Base-by-base conservation (phyloP, 2,113 vertebrate genomes). In the Miniopterus natalensis region DNA sequence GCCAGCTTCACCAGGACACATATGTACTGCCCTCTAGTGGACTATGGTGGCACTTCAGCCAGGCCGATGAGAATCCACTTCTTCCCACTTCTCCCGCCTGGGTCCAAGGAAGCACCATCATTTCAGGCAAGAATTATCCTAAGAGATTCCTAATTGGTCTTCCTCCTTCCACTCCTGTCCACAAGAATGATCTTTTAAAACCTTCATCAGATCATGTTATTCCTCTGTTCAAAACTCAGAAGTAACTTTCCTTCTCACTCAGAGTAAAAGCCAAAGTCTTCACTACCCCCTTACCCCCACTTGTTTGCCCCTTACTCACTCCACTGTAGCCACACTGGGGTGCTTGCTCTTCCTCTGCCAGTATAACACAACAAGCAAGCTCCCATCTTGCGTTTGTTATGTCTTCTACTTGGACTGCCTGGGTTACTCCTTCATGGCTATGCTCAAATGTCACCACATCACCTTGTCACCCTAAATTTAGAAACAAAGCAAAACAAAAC, bases 11-110 rank as follows among this genome's bases (percentile, higher is more conserved):
- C 59, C 29, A 36, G 45, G 36, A 73, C 40, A 11, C 10, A 9
- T 15, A 9, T 25, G 25, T 40, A 45, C 71, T 31, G 78, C 97
- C 96, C 96, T 85, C 97, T 94, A 79, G 95, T 97, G 96, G 96
- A 21, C 40, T 1, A 17, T 8, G 36, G 25, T 2, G n/a, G 47
- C 85, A 90, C 45, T n/a, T 11, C 40, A 70, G 40, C 42, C 47
- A 75, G 51, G 17, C 18, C 1, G 0, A 17, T 63, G 25, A 45
- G 61, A 66, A 88, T 12, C 21, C 3, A 1, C 25, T 57, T 42
- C 4, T 55, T 8, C 21, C 17, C 36, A n/a, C 17, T 51, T 81
- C 75, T 42, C 21, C 6, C 18, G 25, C 17, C 4, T 40, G 36
- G 2, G 4, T 53, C 66, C 20, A 42, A 80, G 6, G 20, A 51